Base-by-base conservation (phyloP, 2,113 vertebrate species). In the Lates calcarifer region DNA sequence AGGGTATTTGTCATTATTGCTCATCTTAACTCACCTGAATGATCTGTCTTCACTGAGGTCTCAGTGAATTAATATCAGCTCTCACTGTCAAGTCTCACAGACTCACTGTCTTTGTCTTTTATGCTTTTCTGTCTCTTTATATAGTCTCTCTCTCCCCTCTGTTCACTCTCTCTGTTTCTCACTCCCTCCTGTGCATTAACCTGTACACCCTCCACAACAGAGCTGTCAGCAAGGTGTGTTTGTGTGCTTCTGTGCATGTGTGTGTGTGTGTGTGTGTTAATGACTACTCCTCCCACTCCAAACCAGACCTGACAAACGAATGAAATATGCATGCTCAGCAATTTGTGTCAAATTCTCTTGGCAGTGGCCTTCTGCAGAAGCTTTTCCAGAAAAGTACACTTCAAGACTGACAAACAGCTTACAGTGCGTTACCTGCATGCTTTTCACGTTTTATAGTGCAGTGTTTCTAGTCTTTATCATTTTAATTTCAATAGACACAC, bases 281-380 rank as follows among this genome's bases (percentile, higher is more conserved):
- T 83, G 84, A 81, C 85, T n/a, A 77, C 75, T 77, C 72, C 76
- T 47, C 83, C 78, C 72, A 77, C 78, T 84, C 77, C 58, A 74
- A 79, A 87, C 51, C 70, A 51, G 75, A 77, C 81, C 77, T 86
- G 84, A 91, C 79, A 88, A 88, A 81, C 82, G 85, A 67, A 79
- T 88, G 20, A 90, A 87, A 87, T 77, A 82, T 84, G 84, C 82
- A 87, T 68, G 72, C 71, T 82, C 63, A 82, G 80, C 82, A 74
- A 56, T 73, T 79, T 83, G 73, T 79, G 85, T 81, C 74, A 76
- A 68, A 31, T 69, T 82, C 58, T 91, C 63, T 45, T 31, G 56
- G 31, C 74, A 68, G 47, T 69, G 70, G 77, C 63, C 70, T 77
- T 77, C 71, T 87, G 47, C 81, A 66, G 43, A 74, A 62, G 60